phyloP scores from a whole-genome alignment of 2,113 vertebrate species.

The Athene noctua region DNA sequence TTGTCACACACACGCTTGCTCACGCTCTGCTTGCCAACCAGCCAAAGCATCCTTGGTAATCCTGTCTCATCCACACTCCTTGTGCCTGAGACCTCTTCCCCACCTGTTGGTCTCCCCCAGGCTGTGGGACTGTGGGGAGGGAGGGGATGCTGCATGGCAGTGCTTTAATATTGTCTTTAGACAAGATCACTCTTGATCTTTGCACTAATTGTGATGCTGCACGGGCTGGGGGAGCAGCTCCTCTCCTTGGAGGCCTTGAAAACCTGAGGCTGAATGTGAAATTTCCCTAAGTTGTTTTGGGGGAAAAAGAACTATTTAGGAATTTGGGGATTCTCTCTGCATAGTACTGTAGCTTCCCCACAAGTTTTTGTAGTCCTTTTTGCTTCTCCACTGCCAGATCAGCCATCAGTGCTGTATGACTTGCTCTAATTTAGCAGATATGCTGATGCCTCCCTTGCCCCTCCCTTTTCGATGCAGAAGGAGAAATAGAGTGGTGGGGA shows the following conservation, averaged over 20 bases:
- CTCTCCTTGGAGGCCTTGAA: neutral
- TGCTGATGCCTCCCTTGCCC: neutral
- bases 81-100: neutral
- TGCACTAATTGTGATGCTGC: neutral
- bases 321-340: neutral
- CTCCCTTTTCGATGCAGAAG: neutral
- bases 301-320: neutral
- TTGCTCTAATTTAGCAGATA: slow-evolving; percentile 36
- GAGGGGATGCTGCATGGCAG: neutral
- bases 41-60: neutral
- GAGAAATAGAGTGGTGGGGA: neutral
- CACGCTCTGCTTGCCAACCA: neutral
- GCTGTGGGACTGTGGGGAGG: neutral
- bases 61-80: neutral
- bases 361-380: neutral
- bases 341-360: neutral
- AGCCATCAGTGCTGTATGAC: neutral
- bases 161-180: neutral
- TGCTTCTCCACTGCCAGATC: neutral
- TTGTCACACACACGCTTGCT: neutral
- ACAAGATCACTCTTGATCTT: neutral
- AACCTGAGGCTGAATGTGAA: neutral
- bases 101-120: slow-evolving; percentile 4
- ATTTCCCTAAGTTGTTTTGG: neutral
- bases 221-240: neutral